Base-by-base conservation (phyloP, 2,888 invertebrate genomes). In the Molorchus minor region DNA sequence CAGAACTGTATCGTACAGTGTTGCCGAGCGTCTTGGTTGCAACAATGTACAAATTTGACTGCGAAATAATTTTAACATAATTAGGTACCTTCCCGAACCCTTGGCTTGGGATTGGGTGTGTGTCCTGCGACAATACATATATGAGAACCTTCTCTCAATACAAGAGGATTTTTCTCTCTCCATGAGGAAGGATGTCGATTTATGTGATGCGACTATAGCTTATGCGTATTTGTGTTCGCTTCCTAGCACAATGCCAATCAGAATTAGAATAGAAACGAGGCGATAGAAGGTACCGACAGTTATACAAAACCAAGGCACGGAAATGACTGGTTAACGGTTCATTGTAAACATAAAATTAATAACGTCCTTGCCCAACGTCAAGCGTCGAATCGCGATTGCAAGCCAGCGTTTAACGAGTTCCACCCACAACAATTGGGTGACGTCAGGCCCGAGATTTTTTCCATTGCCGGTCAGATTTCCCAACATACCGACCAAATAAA, bases 281-380 rank as follows among this genome's bases (percentile, higher is more conserved):
- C 25, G 8, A 25, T 25, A 8, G 8, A 25, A 25, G 5, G 25
- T 5, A 8, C 25, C 25, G 25, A 25, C 8, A 8, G 25, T 8
- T 25, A 25, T 25, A 25, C 8, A 25, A 25, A n/a, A n/a, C 12
- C 10, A 12, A 12, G 12, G 33, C 12, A 3, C 33, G 33, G 33
- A 33, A 33, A 33, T n/a, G n/a, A 10, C 12, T n/a, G 33, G 3
- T 33, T 33, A 33, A n/a, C 33, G 33, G 33, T 33, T n/a, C 33
- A 10, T 33, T 33, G 33, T 33, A 33, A 33, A 33, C 43, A 25
- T 3, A 25, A 43, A 43, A 43, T 21, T 41, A 41, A 41, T 41
- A 20, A 13, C 25, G 43, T 13, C 13, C n/a, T 43, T 21, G 43
- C 25, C 43, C 20, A 43, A 21, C 21, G 41, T 41, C 41, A 16